Evolutionary conservation across 2,888 invertebrate genomes (phyloP), one percentile per base, ranked within the genome.

Genomic region (Microdon myrmicae): DNA sequence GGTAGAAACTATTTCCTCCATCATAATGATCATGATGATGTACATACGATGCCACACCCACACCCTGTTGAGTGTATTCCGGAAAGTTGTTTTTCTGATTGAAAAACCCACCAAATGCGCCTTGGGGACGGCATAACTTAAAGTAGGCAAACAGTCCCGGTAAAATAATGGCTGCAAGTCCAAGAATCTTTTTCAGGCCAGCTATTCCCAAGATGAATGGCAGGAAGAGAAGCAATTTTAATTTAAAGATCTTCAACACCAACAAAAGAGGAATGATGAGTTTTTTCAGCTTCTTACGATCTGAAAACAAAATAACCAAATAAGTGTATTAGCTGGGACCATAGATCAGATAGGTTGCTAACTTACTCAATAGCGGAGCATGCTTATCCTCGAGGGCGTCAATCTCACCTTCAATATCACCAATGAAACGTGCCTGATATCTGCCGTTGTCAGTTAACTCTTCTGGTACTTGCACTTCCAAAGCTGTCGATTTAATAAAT

Each of bases 131-230:
- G 82, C 90, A 92, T 70, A 92, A 83, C 75, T 91, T 91, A 78
- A 92, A 90, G 82, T 90, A 92, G 19, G 90, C 92, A 71, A 92
- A 91, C 0, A 91, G 80, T 67, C 92, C 86, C 45, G 92, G 92
- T 61, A 92, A 81, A 25, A 91, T 84, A 19, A 92, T 85, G 7
- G 91, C 91, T 73, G 90, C 82, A 77, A 92, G 87, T 29, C 90
- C 90, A 0, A 92, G 83, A 77, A 92, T 84, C 74, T 92, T 92
- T 81, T 92, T 92, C 74, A 92, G 89, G 38, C 92, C 92, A 17
- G 88, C 92, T 68, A 92, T 82, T 2, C 92, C 92, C 34, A 92
- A 82, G 68, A 92, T 91, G 68, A 92, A 83, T 1, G 92, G 92
- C 77, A 92, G 79, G 82, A 92, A 91, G 3, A 92, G 82, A 2